Evolutionary conservation across 2,888 invertebrate genomes (phyloP), one percentile per base, ranked within the genome.

Genomic region (Pomacea canaliculata): DNA sequence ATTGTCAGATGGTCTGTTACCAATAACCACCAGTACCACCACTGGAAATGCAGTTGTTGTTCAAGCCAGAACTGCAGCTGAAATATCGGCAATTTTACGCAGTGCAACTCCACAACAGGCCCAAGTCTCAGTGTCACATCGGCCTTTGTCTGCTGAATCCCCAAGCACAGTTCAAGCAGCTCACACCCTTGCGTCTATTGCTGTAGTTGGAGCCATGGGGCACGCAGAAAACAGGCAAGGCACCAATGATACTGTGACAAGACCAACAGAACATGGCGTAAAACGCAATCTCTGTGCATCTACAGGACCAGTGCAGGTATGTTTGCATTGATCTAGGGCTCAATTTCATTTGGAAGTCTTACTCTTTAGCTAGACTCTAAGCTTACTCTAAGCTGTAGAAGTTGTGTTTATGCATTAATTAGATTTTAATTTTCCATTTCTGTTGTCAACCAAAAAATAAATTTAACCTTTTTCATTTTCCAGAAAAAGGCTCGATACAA

Each of bases 81-180:
- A 68, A 19, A 68, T 68, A 12, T 68, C 68, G n/a, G 68, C 68
- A 12, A 27, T 68, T 68, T 46, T 68, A 37, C 48, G 19, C 37
- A 37, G 37, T 19, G 48, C 68, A n/a, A 10, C 13, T 37, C n/a
- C 68, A 19, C 68, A 27, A 13, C 68, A 68, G 37, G 9, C 37
- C 18, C 19, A 27, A 12, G 27, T 68, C 13, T 8, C 9, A 12
- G 19, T 46, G 48, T n/a, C 63, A 3, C 63, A 12, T 19, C 10
- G n/a, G 8, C 27, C 63, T 19, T 68, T 27, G 18, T 46, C 48
- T 16, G 68, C 68, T 12, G 48, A 37, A 12, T 68, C 68, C 27
- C 68, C 27, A 12, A 46, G 13, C 68, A 68, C 9, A 9, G 68
- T 68, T n/a, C 27, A 46, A 37, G 68, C 68, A 19, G 68, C 68